phyloP scores from a whole-genome alignment of 2,888 invertebrate species.

The Heliconius ismenius region DNA sequence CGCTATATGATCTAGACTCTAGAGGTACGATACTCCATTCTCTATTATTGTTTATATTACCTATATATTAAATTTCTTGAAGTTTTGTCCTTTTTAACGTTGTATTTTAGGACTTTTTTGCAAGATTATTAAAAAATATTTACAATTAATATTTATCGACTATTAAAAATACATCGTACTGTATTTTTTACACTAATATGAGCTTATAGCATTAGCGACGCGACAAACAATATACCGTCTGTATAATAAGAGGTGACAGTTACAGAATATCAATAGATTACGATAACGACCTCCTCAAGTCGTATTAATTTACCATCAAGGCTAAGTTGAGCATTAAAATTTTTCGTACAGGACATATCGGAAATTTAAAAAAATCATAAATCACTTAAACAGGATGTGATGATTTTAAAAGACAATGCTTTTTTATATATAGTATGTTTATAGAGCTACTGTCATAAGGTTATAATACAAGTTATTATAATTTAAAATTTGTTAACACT shows the following conservation, averaged over 20 bases:
- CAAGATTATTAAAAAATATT: background rate
- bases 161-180: background rate
- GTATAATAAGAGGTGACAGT: constrained; percentile 39
- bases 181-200: background rate
- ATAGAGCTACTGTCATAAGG: constrained; percentile 40
- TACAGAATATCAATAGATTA: constrained; percentile 44
- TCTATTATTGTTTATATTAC: too few relatives aligned
- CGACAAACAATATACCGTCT: constrained; percentile 22
- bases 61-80: background rate
- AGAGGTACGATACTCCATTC: too few relatives aligned
- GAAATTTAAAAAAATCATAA: constrained; percentile 41
- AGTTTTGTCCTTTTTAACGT: background rate
- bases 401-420: constrained; percentile 42
- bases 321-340: constrained; percentile 39
- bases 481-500: constrained; percentile 52
- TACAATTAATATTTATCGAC: background rate
- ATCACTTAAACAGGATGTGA: constrained; percentile 42
- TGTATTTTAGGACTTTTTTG: background rate
- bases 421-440: background rate
- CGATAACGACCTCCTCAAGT: constrained; percentile 39
- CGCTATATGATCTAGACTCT: background rate
- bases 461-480: constrained; percentile 53
- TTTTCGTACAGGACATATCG: constrained; percentile 39
- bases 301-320: constrained; percentile 33
- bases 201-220: background rate